Base-by-base conservation (phyloP, 2,797 vertebrate genomes). In the Mormyrops attenuatus region DNA sequence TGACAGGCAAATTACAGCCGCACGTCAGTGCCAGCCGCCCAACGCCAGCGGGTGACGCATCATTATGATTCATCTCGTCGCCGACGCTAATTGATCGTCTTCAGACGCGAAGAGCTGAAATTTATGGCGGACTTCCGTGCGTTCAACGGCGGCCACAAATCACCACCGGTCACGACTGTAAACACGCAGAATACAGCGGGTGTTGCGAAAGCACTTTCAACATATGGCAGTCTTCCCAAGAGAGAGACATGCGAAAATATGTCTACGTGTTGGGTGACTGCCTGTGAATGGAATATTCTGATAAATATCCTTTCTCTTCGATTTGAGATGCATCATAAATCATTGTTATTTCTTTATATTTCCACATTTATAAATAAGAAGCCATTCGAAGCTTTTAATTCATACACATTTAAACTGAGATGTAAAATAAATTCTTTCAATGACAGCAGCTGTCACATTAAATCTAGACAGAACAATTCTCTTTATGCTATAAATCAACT, bases 181-280 rank as follows among this genome's bases (percentile, higher is more conserved):
- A 87, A 57, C 30, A 57, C 15, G 20, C 52, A 55, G 34, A 87
- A 60, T 57, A 57, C 52, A 8, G 17, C 22, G 30, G 17, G 53
- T 60, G 38, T 20, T 87, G 15, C 5, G n/a, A 57, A 20, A 34
- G 85, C 52, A 57, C 85, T 57, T 20, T 15, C 13, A 57, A 57
- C 85, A 87, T 52, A 60, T 87, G 73, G 73, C 73, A 87, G 17
- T 87, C 50, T 60, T 73, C n/a, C 53, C 85, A 60, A 57, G 53
- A 87, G 34, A 41, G 84, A 73, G 30, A 38, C n/a, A n/a, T 85
- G 44, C 20, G 9, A 52, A 85, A 86, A 52, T 86, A 86, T 86
- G 84, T 52, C 73, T 80, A 3, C 6, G 5, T n/a, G 73, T 80
- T 47, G 34, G 73, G 73, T 41, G 73, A 80, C 41, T 80, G 73